These are phyloP conservation scores for Steatornis caripensis DNA, from an alignment of 2,113 vertebrate species.

Conservation along the genomic window DNA sequence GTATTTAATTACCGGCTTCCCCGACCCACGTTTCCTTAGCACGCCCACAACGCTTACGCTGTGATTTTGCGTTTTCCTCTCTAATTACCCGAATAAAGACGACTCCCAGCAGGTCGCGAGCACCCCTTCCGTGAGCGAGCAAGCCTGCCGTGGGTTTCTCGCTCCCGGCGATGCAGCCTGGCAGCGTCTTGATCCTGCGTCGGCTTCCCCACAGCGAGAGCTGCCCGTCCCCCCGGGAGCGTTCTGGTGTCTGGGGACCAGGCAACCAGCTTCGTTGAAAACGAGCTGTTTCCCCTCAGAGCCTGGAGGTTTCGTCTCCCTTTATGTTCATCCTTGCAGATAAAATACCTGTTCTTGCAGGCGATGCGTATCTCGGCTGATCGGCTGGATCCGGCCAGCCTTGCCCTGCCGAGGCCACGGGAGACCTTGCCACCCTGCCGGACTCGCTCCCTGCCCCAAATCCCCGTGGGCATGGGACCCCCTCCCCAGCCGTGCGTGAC, in stretches of 20 bases:
- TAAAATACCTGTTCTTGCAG: neutral
- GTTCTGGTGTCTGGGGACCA: neutral
- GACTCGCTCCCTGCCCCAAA: neutral
- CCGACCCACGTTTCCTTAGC: neutral
- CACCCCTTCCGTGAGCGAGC: neutral
- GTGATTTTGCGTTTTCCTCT: neutral
- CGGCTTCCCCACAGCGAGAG: neutral
- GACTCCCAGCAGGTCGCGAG: neutral
- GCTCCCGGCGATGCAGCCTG: neutral
- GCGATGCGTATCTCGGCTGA: neutral
- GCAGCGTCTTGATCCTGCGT: accelerated
- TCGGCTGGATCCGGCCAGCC: too few species aligned
- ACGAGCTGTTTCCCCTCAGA: neutral
- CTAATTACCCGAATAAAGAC: neutral
- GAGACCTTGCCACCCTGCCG: too few species aligned
- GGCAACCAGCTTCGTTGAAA: neutral
- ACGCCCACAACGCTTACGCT: accelerated
- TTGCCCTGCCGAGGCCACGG: neutral
- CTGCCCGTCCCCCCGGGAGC: neutral
- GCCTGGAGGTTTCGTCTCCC: neutral
- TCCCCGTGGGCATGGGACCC: too few species aligned
- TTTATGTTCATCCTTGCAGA: neutral
- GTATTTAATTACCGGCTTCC: neutral
- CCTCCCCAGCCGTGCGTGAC: neutral
- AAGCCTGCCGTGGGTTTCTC: neutral